Base-by-base conservation (phyloP, 2,797 vertebrate genomes). In the Pyrocephalus nanus region DNA sequence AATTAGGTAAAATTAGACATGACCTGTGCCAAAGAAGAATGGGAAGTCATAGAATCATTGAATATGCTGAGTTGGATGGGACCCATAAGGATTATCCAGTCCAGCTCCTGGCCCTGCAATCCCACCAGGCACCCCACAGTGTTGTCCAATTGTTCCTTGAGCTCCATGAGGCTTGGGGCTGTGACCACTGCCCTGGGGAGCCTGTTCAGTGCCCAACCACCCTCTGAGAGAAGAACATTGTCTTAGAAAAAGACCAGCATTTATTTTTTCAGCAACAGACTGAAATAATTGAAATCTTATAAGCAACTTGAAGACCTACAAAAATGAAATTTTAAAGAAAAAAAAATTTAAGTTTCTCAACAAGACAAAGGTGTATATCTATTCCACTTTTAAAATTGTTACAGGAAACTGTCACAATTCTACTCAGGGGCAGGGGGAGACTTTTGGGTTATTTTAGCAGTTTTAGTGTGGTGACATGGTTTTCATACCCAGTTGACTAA, bases 1-100 rank as follows among this genome's bases (percentile, higher is more conserved):
- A 58, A 11, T 81, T 61, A 42, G 43, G 77, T 75, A 78, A 76
- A 74, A 85, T 77, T 47, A 42, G 42, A 86, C 74, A 71, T 93
- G 74, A 38, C 19, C 7, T 18, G 7, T 88, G 55, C 51, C 61
- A 36, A 73, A 78, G 61, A 70, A 48, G 38, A 84, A 74, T 47
- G 65, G 73, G 45, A 80, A 80, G 47, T 73, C 29, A 51, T 36
- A 50, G 50, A 30, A 71, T 40, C n/a, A 40, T 11, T 17, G 66
- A 7, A 25, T 23, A 27, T 42, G 21, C 18, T 78, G 66, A 40
- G 40, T 3, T 36, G 40, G 26, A 48, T 42, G 25, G 21, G 15
- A 32, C 8, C 6, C 27, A 20, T 34, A 5, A 2, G 73, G 34
- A 23, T 53, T 10, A 40, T 22, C 32, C 10, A 34, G 25, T 15